phyloP scores from a whole-genome alignment of 2,888 invertebrate genomes.

The Thera britannica region DNA sequence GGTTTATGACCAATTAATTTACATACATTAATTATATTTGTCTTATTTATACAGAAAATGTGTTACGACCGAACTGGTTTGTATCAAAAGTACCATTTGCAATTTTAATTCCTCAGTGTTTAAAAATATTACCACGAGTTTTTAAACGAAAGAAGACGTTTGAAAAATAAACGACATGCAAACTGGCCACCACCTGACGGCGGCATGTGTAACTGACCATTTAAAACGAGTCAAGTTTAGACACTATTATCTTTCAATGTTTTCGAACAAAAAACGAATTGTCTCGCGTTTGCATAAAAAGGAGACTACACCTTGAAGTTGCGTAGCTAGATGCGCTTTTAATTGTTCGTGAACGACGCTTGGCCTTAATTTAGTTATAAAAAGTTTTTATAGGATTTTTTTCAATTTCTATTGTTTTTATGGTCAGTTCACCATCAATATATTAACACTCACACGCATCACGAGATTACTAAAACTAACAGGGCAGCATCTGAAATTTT shows the following conservation, averaged over 20 bases:
- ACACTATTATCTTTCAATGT: conserved; percentile 69
- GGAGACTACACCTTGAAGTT: conserved; percentile 28
- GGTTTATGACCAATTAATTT: not conserved
- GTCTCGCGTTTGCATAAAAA: conserved; percentile 28
- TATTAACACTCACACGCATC: too few species aligned
- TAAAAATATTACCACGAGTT: conserved; percentile 1
- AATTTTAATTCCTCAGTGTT: conserved; percentile 1
- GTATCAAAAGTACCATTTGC: not conserved
- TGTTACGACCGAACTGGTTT: not conserved
- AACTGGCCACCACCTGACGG: conserved; percentile 66
- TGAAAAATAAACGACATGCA: conserved; percentile 58
- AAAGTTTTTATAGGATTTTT: not conserved
- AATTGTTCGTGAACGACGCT: conserved; percentile 8
- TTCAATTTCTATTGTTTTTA: not conserved
- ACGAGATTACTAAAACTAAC: too few species aligned
- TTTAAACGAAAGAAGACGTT: conserved; percentile 27
- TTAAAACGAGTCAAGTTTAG: conserved; percentile 62
- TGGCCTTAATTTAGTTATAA: not conserved
- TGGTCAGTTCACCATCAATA: too few species aligned
- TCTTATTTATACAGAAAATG: not conserved
- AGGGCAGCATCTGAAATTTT: too few species aligned
- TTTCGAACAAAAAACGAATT: conserved; percentile 52
- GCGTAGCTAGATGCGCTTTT: conserved; percentile 13
- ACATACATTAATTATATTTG: not conserved
- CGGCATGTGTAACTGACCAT: conserved; percentile 60